Conservation (phyloP, 2,888 invertebrate species). For the Adineta ricciae region DNA sequence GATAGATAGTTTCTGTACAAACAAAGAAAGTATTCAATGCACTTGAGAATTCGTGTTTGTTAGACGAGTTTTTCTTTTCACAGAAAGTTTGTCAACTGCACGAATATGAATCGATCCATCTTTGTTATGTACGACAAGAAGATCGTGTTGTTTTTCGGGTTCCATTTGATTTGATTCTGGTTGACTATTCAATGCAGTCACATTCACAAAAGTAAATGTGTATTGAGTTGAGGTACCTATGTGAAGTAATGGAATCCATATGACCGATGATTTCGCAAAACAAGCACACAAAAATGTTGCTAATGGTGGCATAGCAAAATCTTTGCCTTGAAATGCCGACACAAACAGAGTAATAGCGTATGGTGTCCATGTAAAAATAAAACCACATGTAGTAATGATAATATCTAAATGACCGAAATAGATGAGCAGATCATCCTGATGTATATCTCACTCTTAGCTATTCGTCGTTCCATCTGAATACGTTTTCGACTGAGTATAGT, state of each 20-base stretch:
- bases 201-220: neutral
- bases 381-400: neutral
- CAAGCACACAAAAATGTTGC: neutral
- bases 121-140: neutral
- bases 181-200: neutral
- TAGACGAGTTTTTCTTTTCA: neutral
- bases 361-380: neutral
- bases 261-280: neutral
- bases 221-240: neutral
- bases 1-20: too few relatives aligned
- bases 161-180: neutral
- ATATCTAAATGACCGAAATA: neutral
- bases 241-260: constrained; percentile 5
- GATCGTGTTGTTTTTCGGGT: neutral
- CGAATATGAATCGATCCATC: neutral
- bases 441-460: neutral
- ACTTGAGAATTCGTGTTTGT: neutral
- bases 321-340: neutral
- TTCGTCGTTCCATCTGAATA: constrained; percentile 9
- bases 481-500: neutral
- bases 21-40: too few relatives aligned
- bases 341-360: neutral
- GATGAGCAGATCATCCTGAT: neutral
- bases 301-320: neutral
- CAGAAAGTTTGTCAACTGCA: neutral